Conservation (phyloP, 2,797 vertebrate genomes). For the Danio albolineatus region DNA sequence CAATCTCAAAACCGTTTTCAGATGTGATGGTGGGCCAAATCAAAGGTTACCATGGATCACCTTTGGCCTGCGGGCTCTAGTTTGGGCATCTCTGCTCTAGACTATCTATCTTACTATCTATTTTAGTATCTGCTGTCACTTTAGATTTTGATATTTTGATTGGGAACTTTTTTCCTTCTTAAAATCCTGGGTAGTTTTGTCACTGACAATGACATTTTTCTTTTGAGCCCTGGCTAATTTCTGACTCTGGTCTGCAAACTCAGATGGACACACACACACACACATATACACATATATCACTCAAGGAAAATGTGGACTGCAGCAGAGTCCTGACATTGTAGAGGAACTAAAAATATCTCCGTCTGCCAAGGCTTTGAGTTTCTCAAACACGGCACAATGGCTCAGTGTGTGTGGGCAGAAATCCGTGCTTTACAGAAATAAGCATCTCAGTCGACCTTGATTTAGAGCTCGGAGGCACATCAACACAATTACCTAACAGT, state of each 20-base stretch:
- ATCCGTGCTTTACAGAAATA: slow-evolving; percentile 52
- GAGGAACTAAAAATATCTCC: slow-evolving; percentile 61
- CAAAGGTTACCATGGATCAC: too few species aligned
- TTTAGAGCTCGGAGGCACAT: slow-evolving; percentile 39
- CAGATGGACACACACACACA: slow-evolving; percentile 43
- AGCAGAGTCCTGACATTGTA: slow-evolving; percentile 48
- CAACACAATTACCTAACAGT: slow-evolving; percentile 56
- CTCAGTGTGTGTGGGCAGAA: slow-evolving; percentile 39
- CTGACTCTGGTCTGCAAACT: slow-evolving; percentile 18
- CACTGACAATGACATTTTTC: background rate
- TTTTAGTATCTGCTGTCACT: background rate
- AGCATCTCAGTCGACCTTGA: slow-evolving; percentile 48
- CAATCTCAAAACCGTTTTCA: too few species aligned
- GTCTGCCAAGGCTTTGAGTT: slow-evolving; percentile 38
- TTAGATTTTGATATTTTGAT: background rate
- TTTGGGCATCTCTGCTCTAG: too few species aligned
- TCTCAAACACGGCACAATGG: slow-evolving; percentile 30
- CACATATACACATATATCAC: slow-evolving; percentile 36
- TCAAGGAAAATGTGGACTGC: slow-evolving; percentile 47
- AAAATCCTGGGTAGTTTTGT: background rate
- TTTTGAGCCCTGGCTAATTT: background rate
- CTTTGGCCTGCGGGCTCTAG: too few species aligned
- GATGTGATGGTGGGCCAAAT: too few species aligned
- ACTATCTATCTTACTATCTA: too few species aligned
- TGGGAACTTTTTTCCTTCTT: background rate